Evolutionary conservation across 2,113 vertebrate genomes (phyloP).

Genomic region (Grammomys surdaster): DNA sequence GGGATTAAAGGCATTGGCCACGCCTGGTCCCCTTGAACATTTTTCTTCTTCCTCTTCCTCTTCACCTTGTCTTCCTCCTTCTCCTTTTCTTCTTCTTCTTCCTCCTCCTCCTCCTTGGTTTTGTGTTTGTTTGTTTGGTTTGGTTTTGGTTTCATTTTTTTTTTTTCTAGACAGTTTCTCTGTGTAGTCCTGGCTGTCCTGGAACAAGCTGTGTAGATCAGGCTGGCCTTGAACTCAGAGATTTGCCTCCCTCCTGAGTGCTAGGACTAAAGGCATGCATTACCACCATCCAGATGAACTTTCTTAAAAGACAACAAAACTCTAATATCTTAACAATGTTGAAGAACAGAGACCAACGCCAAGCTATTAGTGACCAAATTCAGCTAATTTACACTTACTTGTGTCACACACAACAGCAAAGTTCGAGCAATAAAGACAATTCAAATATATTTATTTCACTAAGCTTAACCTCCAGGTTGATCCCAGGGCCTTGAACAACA

Average conservation of each 20-base stretch:
- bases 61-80: not conserved
- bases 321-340: constrained; percentile 28
- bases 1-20: not conserved
- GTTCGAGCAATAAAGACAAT: not conserved
- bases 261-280: not conserved
- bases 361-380: constrained; percentile 7
- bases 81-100: no score
- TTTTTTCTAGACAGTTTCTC: not conserved
- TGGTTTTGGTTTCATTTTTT: not conserved
- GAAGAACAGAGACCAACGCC: not conserved
- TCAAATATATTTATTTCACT: not conserved
- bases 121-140: not conserved
- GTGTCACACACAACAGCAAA: not conserved
- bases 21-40: not conserved
- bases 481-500: not conserved
- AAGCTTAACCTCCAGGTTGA: not conserved
- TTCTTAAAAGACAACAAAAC: constrained; percentile 11
- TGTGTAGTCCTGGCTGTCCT: not conserved
- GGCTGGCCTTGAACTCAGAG: not conserved
- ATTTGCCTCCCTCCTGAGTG: not conserved
- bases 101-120: no score
- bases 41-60: not conserved
- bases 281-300: not conserved
- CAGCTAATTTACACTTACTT: not conserved
- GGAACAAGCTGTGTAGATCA: not conserved